phyloP scores from a whole-genome alignment of 2,888 invertebrate species.

The Actias luna region DNA sequence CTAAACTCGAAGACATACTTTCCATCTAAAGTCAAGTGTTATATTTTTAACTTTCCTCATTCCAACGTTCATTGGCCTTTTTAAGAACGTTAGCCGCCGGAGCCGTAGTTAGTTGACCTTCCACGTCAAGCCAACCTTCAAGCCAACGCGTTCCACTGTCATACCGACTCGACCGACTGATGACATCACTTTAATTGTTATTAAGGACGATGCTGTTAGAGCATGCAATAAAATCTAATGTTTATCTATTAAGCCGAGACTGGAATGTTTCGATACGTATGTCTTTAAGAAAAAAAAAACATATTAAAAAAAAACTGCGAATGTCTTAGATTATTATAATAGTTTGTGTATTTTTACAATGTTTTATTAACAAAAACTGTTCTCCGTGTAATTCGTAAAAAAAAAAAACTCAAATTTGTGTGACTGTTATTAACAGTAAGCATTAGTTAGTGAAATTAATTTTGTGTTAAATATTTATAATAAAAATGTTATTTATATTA shows the following conservation, averaged over 20 bases:
- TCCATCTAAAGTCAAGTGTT: background rate
- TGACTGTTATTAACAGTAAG: too few relatives aligned
- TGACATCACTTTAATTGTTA: slow-evolving; percentile 25
- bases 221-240: slow-evolving; percentile 14
- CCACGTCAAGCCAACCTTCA: background rate
- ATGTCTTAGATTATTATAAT: too few relatives aligned
- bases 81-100: background rate
- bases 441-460: too few relatives aligned
- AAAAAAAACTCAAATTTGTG: too few relatives aligned
- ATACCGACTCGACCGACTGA: slow-evolving; percentile 8
- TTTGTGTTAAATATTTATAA: too few relatives aligned
- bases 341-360: too few relatives aligned
- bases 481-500: too few relatives aligned
- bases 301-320: too few relatives aligned
- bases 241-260: slow-evolving; percentile 20
- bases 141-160: background rate
- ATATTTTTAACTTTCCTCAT: slow-evolving; percentile 4
- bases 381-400: too few relatives aligned
- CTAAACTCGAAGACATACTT: background rate
- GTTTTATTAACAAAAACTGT: too few relatives aligned
- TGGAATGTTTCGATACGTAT: background rate
- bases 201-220: slow-evolving; percentile 21
- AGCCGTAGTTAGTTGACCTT: slow-evolving; percentile 8
- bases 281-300: background rate
- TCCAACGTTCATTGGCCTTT: slow-evolving; percentile 1